Conservation (phyloP, 2,113 vertebrate genomes). For the Columbina picui region DNA sequence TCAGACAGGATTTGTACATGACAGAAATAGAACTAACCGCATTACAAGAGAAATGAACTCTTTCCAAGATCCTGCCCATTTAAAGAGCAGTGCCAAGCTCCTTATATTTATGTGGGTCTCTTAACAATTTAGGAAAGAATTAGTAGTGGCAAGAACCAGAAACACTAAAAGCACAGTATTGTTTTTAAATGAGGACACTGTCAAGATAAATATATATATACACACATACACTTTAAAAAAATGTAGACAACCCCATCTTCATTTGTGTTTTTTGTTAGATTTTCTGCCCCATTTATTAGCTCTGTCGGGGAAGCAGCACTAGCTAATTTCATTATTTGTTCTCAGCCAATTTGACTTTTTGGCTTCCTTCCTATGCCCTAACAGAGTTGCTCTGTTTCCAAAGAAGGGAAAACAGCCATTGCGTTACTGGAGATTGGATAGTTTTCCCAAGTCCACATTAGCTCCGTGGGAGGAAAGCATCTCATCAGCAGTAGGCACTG, state of each 20-base stretch:
- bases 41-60: constrained; percentile 36
- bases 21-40: constrained; percentile 52
- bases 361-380: constrained; percentile 45
- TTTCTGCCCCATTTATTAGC: constrained; percentile 51
- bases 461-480: not conserved
- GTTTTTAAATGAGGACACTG: not conserved
- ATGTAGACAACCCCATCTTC: not conserved
- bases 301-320: not conserved
- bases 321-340: constrained; percentile 56
- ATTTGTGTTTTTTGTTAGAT: not conserved
- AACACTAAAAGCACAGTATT: not conserved
- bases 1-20: constrained; percentile 43
- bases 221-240: not conserved
- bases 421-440: not conserved
- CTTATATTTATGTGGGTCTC: not conserved
- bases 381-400: constrained; percentile 45
- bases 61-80: constrained; percentile 37
- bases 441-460: not conserved
- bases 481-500: not conserved
- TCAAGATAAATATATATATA: not conserved
- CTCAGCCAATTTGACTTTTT: constrained; percentile 58
- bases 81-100: constrained; percentile 22
- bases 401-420: constrained; percentile 46
- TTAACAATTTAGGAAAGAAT: constrained; percentile 3
- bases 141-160: not conserved